Conservation (phyloP, 2,113 vertebrate species). For the Edolisoma coerulescens region DNA sequence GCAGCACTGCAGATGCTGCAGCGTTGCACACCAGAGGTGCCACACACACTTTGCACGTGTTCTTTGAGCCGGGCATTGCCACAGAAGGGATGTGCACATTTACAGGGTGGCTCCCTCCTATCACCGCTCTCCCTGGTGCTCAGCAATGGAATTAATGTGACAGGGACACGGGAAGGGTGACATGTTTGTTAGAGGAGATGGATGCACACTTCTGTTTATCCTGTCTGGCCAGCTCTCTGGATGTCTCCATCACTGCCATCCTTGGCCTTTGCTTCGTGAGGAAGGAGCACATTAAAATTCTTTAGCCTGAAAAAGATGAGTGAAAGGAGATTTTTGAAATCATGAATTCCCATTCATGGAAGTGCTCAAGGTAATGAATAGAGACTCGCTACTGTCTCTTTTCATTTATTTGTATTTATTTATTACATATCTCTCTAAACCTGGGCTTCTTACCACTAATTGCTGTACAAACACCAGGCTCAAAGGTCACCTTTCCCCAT, state of each 20-base stretch:
- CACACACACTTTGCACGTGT: fast-evolving
- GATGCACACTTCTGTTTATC: neutral
- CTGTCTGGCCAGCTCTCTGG: neutral
- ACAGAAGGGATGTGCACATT: fast-evolving
- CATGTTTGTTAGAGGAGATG: neutral
- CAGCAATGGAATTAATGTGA: neutral
- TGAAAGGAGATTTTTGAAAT: neutral
- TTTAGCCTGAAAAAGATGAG: neutral
- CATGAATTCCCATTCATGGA: neutral
- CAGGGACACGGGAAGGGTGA: neutral
- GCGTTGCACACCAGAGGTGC: neutral
- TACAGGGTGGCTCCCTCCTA: neutral
- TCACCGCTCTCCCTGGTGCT: neutral
- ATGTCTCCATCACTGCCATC: neutral
- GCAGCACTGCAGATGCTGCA: neutral
- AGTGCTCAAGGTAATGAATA: neutral
- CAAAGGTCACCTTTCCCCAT: neutral
- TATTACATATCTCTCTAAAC: neutral
- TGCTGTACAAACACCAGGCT: neutral
- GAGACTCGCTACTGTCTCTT: neutral
- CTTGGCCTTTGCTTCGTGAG: neutral
- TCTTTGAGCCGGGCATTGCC: neutral
- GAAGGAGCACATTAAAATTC: neutral
- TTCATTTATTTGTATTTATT: neutral
- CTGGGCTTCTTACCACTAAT: neutral